Base-by-base conservation (phyloP, 1,140 invertebrate genomes). In the Zophobas atratus region DNA sequence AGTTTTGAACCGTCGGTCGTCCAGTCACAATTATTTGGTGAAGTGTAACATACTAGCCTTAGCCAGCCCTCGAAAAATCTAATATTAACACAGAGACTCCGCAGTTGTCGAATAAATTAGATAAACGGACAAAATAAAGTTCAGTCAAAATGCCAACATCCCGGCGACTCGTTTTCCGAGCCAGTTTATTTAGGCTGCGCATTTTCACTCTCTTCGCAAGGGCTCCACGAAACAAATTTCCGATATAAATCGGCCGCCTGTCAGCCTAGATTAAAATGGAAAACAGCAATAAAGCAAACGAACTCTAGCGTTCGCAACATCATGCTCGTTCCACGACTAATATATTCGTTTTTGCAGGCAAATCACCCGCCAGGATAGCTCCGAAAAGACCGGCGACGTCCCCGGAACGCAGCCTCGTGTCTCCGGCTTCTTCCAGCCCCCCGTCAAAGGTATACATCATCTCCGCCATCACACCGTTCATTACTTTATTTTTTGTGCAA, bases 371-470 rank as follows among this genome's bases (percentile, higher is more conserved):
- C 51, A 85, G 88, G 77, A 74, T 87, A 5, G 86, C 88, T 8
- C 83, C 87, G 55, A 91, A 88, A 84, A 86, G 89, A 86, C 87
- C 89, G 33, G 84, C 88, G 20, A 86, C 88, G 67, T 86, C 82
- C 5, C 81, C 88, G n/a, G 88, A 88, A 48, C 86, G 88, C 56
- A 86, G 89, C 67, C 82, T 87, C 71, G 86, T 84, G 82, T 89
- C 83, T 56, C 89, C 83, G 82, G 86, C 83, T 81, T 89, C 86
- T 76, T 88, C 82, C 81, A 90, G 86, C 82, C 89, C 88, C 36
- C 87, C 87, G 32, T 83, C 85, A 51, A 91, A 91, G 89, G 90
- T 92, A 90, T 84, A 6, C 3, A 51, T 20, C 4, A 51, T 20
- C 20, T 20, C 49, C 49, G n/a, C 6, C 49, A 56, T 32, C 49